Evolutionary conservation across 2,888 invertebrate genomes (phyloP), one percentile per base, ranked within the genome.

Genomic region (Chrysolina oricalcia): DNA sequence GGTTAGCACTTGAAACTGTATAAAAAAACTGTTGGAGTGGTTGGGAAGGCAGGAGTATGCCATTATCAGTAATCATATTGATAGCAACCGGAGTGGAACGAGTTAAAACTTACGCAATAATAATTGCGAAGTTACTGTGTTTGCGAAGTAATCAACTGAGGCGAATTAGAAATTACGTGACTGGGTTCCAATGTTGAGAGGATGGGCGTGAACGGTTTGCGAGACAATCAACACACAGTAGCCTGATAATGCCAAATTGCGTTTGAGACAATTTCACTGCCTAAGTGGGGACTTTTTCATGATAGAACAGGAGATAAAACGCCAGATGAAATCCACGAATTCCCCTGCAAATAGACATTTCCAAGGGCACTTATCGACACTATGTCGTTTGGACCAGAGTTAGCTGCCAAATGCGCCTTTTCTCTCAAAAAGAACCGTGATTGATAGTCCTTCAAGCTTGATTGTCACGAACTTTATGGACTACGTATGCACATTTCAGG

Each of bases 91-190:
- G 59, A 43, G 74, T 74, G 67, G 75, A 75, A 79, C 59, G 27
- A 59, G 79, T 77, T 80, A 77, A 80, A 80, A 79, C 78, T 80
- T 79, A 78, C 79, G 78, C 78, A 78, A 35, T 59, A 59, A 59
- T 59, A 35, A 77, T 75, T 78, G 78, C 75, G 71, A 79, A 78
- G 77, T 78, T 74, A 78, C 77, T 72, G 64, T 65, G 64, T 74
- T 70, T 67, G 74, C 77, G 75, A 79, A 80, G 78, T 78, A 77
- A 80, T 80, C 77, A 77, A 77, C 75, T 80, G 76, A 77, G 70
- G 77, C 80, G 77, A 80, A 80, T 80, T 80, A 80, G 77, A 74
- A 69, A 71, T 77, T 78, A 80, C 80, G 80, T 80, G 80, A 80
- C 77, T 69, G 76, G 73, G 75, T 75, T 78, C 56, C 71, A 67